Conservation (phyloP, 2,888 invertebrate genomes). For the Cryptophagus acutangulus region DNA sequence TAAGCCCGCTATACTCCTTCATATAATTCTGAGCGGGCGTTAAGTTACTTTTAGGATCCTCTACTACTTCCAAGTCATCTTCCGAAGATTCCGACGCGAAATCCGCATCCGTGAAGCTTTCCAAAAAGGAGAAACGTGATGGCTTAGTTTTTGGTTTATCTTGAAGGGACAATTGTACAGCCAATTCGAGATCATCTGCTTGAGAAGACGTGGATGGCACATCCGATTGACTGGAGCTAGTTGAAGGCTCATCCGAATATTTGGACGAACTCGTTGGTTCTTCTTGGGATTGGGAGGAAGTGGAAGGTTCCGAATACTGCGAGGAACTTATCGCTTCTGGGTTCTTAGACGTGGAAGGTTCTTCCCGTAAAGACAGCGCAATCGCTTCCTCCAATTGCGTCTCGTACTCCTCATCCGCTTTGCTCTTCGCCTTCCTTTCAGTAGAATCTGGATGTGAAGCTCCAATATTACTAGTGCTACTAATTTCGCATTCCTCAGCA, state of each 20-base stretch:
- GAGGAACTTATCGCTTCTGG: too few species aligned
- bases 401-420: constrained; percentile 36
- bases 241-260: constrained; percentile 2
- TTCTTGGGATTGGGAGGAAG: too few species aligned
- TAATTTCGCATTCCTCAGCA: constrained; percentile 21
- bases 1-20: constrained; percentile 70
- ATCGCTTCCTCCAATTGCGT: constrained; percentile 57
- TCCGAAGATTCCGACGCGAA: constrained; percentile 37
- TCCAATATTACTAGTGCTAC: constrained; percentile 7
- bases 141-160: constrained; percentile 34
- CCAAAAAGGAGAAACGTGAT: constrained; percentile 34
- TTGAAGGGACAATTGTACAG: constrained; percentile 28
- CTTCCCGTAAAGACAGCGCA: constrained; percentile 56
- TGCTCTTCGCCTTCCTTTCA: constrained; percentile 26
- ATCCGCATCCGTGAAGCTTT: constrained; percentile 35
- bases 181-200: constrained; percentile 5
- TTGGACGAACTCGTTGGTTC: background rate
- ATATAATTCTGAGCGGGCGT: constrained; percentile 67
- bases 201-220: constrained; percentile 12
- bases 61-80: constrained; percentile 27
- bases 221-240: constrained; percentile 10
- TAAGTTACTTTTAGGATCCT: constrained; percentile 43
- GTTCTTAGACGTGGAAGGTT: constrained; percentile 37
- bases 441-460: constrained; percentile 5
- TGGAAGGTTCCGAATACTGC: too few species aligned